Percentiles rank a stretch among this genome's conserved stretches.
These are phyloP conservation scores for Shinisaurus crocodilurus DNA, from an alignment of 2,113 vertebrate species.

Conservation along the genomic window DNA sequence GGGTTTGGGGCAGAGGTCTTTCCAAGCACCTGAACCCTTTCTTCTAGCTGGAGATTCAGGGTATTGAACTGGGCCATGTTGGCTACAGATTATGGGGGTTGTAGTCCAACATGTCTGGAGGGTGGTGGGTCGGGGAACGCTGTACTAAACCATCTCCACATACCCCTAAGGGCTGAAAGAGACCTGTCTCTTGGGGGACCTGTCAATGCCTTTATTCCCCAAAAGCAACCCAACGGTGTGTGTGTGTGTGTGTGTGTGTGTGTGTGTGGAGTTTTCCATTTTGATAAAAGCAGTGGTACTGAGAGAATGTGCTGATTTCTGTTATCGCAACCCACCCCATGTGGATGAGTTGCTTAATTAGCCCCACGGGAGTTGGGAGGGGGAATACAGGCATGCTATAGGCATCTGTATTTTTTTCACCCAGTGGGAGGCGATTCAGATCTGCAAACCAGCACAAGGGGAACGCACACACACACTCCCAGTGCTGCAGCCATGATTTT, in stretches of 20 bases:
- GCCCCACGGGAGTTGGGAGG: background rate
- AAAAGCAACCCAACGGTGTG: too few relatives aligned
- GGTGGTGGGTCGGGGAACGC: too few relatives aligned
- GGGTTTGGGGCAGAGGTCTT: too few relatives aligned
- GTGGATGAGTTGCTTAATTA: background rate
- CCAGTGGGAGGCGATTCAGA: background rate
- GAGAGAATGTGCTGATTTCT: background rate
- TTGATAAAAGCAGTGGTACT: background rate
- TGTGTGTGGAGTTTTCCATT: too few relatives aligned
- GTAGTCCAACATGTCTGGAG: too few relatives aligned
- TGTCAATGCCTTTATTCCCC: background rate
- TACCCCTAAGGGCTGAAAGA: background rate
- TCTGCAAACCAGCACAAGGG: background rate
- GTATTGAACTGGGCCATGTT: background rate
- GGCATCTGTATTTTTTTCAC: background rate
- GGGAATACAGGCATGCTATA: background rate
- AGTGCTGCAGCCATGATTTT: background rate
- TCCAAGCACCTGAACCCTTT: background rate
- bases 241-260: too few relatives aligned
- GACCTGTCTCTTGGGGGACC: background rate
- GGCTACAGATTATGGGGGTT: too few relatives aligned
- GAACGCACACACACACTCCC: background rate
- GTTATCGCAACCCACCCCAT: too few relatives aligned
- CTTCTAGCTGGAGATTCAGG: background rate
- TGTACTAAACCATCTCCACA: background rate